Evolutionary conservation across 2,113 vertebrate species (phyloP).

Genomic region (Motacilla alba): DNA sequence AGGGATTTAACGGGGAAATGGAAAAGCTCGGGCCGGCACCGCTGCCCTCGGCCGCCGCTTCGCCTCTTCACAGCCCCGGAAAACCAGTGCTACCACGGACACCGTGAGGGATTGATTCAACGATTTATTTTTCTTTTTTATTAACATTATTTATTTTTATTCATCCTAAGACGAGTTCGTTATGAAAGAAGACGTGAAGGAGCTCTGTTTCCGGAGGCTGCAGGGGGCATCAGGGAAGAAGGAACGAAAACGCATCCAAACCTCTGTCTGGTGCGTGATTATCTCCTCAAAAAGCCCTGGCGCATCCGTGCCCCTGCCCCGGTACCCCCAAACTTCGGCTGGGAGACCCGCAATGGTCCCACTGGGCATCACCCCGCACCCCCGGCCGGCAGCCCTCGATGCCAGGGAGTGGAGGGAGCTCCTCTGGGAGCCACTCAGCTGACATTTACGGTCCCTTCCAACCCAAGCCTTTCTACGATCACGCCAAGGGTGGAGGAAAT

Average conservation of each 20-base stretch:
- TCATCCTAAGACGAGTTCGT: neutral
- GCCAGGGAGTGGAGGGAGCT: neutral
- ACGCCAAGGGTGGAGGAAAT: too few relatives aligned
- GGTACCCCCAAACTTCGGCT: neutral
- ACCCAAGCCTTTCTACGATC: neutral
- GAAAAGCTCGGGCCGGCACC: neutral
- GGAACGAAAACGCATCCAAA: neutral
- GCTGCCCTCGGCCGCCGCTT: neutral
- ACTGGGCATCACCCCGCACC: accelerated
- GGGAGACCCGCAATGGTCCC: neutral
- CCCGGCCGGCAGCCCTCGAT: neutral
- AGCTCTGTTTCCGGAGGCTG: neutral
- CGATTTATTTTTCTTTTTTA: neutral
- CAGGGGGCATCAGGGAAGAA: neutral
- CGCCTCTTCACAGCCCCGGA: neutral
- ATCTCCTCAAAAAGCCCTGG: neutral
- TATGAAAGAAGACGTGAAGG: neutral
- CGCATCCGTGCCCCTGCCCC: too few relatives aligned
- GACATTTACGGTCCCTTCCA: neutral
- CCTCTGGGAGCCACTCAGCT: neutral
- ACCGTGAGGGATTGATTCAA: neutral
- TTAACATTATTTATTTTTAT: neutral
- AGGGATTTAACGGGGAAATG: neutral
- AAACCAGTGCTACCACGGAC: neutral
- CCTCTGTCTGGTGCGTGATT: neutral